Percentiles rank a stretch among this genome's conserved stretches.
phyloP scores from a whole-genome alignment of 2,113 vertebrate species.

The Thalassoma bifasciatum region DNA sequence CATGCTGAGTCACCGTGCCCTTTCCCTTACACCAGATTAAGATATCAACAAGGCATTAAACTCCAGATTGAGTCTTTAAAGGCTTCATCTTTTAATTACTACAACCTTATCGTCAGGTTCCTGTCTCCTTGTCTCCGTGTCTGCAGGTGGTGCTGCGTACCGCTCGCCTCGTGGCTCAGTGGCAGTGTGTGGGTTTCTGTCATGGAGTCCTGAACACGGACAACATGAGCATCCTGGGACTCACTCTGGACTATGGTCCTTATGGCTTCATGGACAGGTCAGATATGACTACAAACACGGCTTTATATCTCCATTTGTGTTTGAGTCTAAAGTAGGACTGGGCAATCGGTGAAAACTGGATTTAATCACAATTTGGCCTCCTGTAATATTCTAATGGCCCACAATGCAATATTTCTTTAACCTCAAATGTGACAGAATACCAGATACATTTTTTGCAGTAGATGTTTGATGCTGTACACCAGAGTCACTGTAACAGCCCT shows the following conservation, averaged over 20 bases:
- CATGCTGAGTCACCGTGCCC: conserved; percentile 9
- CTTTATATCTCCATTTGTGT: too few species aligned
- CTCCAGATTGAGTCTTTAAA: not conserved
- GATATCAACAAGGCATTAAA: conserved; percentile 4
- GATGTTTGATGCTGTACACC: too few species aligned
- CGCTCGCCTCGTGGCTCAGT: conserved; percentile 91
- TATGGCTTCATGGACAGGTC: conserved; percentile 98
- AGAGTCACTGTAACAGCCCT: too few species aligned
- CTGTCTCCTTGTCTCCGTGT: conserved; percentile 5
- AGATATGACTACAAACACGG: not conserved
- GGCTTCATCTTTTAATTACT: conserved; percentile 21
- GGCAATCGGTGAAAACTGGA: too few species aligned
- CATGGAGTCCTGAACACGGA: conserved; percentile 98
- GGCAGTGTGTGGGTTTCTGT: conserved; percentile 98
- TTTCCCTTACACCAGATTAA: conserved; percentile 3
- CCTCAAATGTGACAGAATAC: too few species aligned
- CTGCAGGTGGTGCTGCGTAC: conserved; percentile 88
- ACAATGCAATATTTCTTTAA: too few species aligned
- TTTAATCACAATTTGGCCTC: too few species aligned
- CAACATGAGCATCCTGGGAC: conserved; percentile 97
- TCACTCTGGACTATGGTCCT: conserved; percentile 96
- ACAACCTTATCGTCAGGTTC: not conserved
- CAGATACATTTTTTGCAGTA: too few species aligned
- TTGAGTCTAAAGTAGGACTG: too few species aligned
- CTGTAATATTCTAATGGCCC: too few species aligned